Evolutionary conservation across 2,888 invertebrate genomes (phyloP), one percentile per base, ranked within the genome.

Genomic region (Spisula solida): DNA sequence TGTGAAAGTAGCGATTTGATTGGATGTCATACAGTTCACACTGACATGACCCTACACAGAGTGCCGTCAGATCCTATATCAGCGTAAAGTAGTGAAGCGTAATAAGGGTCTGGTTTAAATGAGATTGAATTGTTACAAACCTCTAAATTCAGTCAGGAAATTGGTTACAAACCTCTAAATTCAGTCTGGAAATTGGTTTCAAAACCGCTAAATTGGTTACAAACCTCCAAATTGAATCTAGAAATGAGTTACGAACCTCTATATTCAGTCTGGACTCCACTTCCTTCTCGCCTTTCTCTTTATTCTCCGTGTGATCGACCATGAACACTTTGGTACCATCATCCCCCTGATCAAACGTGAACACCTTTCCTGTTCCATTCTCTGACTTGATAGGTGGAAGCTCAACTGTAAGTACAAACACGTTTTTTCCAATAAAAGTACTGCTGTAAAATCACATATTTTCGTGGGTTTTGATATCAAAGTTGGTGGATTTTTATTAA

Each of bases 361-460:
- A 91, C 80, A 95, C 93, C 84, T 94, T 94, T 31, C 93, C 89
- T 12, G 93, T 92, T 41, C 94, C 94, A 56, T 93, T 94, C 41
- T 95, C 94, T 41, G 90, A 88, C 86, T 94, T 94, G 84, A 92
- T 93, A 8, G 95, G 95, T 10, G 95, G 95, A 47, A 95, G 90
- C 66, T 95, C 95, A 87, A 95, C 95, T 95, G 94, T 51, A 93
- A 93, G 18, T 34, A 66, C 14, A 66, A 60, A 14, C 4, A 66
- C 25, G 60, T 66, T 10, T 66, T 12, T 25, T 25, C 25, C 25
- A 66, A 66, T 66, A 5, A 66, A 66, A 5, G 8, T 8, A 41
- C 41, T 41, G 41, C 51, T 10, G 12, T 51, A 51, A 51, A n/a
- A n/a, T n/a, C n/a, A 47, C 12, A 47, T 47, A 47, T 5, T 47